phyloP scores from a whole-genome alignment of 1,140 invertebrate genomes.

The Colletes latitarsis region DNA sequence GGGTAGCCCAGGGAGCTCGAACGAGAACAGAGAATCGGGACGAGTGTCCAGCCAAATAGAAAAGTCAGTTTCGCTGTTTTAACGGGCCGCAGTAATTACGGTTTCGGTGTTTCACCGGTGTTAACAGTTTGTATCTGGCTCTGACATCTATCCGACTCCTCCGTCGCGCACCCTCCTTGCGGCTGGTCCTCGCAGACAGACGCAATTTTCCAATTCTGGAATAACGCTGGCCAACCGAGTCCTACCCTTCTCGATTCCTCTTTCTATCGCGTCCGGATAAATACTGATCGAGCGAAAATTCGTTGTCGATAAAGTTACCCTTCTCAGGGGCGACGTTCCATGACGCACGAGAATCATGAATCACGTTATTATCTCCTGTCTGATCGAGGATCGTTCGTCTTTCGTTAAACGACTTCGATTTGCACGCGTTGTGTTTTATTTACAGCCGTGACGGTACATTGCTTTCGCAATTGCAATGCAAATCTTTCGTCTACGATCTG shows the following conservation, averaged over 20 bases:
- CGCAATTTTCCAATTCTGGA: constrained; percentile 29
- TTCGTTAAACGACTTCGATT: too few species aligned
- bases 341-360: too few species aligned
- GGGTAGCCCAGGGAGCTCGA: background rate
- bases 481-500: too few species aligned
- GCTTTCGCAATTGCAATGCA: too few species aligned
- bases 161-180: constrained; percentile 6
- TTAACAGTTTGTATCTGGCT: constrained; percentile 64
- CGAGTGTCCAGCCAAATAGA: constrained; percentile 18
- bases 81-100: constrained; percentile 70
- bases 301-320: too few species aligned
- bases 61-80: constrained; percentile 50
- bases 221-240: constrained; percentile 13
- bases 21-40: background rate
- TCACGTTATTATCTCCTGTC: too few species aligned
- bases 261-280: background rate
- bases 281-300: too few species aligned
- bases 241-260: background rate
- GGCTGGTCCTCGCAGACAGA: background rate
- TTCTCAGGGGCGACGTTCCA: too few species aligned
- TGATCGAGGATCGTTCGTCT: too few species aligned
- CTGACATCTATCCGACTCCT: constrained; percentile 66
- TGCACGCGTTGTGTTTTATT: too few species aligned
- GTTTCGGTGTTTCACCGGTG: constrained; percentile 67
- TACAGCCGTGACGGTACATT: too few species aligned